Conservation (phyloP, 2,113 vertebrate genomes). For the Nycticorax nycticorax region DNA sequence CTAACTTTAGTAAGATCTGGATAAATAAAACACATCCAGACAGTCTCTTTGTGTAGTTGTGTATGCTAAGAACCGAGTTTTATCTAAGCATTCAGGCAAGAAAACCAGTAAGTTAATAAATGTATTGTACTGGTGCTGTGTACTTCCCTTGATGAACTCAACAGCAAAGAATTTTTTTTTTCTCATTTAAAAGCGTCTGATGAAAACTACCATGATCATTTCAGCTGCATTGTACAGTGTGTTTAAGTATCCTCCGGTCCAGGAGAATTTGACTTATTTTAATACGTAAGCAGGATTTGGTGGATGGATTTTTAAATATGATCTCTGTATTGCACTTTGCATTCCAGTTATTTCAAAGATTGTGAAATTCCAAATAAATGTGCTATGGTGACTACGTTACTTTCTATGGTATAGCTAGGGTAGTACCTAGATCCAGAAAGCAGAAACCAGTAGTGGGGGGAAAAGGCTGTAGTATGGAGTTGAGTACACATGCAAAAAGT, state of each 20-base stretch:
- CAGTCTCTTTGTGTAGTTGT: neutral
- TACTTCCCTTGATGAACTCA: neutral
- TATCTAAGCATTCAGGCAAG: neutral
- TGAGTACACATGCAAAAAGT: neutral
- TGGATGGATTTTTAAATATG: neutral
- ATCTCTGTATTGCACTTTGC: neutral
- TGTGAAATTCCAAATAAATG: neutral
- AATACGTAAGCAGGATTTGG: neutral
- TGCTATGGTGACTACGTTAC: neutral
- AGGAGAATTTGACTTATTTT: neutral
- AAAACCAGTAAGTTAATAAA: neutral
- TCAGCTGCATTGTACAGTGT: neutral
- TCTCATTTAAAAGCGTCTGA: neutral
- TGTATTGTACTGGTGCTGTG: neutral
- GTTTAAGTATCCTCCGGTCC: neutral
- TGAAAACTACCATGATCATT: neutral
- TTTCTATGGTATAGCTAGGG: neutral
- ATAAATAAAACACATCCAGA: neutral
- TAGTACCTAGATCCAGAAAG: neutral
- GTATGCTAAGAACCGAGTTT: neutral
- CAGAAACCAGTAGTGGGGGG: neutral
- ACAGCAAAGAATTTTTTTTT: neutral
- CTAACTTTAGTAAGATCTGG: neutral
- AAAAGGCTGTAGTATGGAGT: neutral
- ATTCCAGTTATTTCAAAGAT: neutral